Evolutionary conservation across 2,797 vertebrate species (phyloP), one percentile per base, ranked within the genome.

Genomic region (Neosalanx taihuensis): DNA sequence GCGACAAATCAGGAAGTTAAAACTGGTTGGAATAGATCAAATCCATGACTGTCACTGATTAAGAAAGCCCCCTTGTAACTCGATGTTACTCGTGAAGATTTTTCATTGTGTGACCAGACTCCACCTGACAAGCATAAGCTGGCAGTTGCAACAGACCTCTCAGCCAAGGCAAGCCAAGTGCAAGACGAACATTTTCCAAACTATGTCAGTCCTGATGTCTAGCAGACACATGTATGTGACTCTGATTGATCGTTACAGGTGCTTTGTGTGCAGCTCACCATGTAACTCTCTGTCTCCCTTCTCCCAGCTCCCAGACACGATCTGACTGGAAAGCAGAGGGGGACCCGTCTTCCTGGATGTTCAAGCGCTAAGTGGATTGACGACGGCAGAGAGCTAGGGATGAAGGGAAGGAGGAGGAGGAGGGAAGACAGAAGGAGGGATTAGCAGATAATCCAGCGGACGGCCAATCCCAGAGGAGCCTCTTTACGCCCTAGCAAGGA

Each of bases 401-500:
- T 78, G 73, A 71, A 65, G 67, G 72, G 83, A 72, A 81, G 77
- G 81, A 64, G 57, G 35, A 66, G 64, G 46, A 56, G 23, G 57
- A 69, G 67, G 64, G 57, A 81, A 71, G 79, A 77, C 82, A 79
- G 84, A 86, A 85, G 77, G 72, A 69, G 76, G 77, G 89, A 90
- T 91, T 91, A 91, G 64, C 67, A 74, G 71, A 69, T 92, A 90
- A 92, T 92, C 89, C 86, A 73, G 70, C 29, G 69, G 75, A 53
- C 3, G 79, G 84, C 83, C 89, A 87, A 85, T 88, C 88, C 76
- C 62, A 69, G 33, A 79, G 82, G 75, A 86, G 80, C 73, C 71
- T 81, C 26, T 56, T 57, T 67, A 12, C 41, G 41, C 41, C 41
- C 37, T 73, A 67, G 3, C 58, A 80, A 68, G 68, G 83, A 84